Conservation (phyloP, 1,140 invertebrate species). For the Nephila pilipes region DNA sequence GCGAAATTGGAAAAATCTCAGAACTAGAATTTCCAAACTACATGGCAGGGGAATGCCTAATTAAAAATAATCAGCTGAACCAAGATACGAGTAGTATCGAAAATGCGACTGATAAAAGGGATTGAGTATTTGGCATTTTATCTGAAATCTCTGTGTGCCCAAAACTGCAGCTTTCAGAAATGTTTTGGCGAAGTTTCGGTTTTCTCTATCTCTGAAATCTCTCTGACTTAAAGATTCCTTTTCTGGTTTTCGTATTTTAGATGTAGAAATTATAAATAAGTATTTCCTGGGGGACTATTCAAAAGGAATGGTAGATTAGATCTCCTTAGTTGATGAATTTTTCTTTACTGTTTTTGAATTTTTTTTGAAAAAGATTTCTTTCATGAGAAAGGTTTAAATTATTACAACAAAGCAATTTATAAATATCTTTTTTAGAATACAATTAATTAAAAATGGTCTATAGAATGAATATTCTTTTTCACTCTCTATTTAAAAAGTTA, state of each 20-base stretch:
- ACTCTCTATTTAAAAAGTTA: too few relatives aligned
- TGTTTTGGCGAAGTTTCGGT: not conserved
- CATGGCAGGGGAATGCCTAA: not conserved
- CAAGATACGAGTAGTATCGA: not conserved
- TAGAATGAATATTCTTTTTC: too few relatives aligned
- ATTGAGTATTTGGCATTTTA: not conserved
- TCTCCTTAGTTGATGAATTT: too few relatives aligned
- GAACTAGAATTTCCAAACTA: not conserved
- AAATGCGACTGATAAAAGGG: not conserved
- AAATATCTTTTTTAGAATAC: too few relatives aligned
- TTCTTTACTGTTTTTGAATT: too few relatives aligned
- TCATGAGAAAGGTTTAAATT: too few relatives aligned
- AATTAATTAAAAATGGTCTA: too few relatives aligned
- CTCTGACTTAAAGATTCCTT: not conserved
- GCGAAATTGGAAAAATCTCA: constrained; percentile 17
- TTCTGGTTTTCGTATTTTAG: not conserved
- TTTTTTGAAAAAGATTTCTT: too few relatives aligned
- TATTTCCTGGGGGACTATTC: not conserved
- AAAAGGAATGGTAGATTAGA: not conserved
- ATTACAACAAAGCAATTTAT: too few relatives aligned
- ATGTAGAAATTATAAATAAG: not conserved
- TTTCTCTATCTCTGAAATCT: not conserved
- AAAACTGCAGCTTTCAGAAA: not conserved
- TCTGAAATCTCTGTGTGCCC: not conserved
- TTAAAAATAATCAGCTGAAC: not conserved